phyloP scores from a whole-genome alignment of 1,140 invertebrate genomes.

The Polypedilum vanderplanki region DNA sequence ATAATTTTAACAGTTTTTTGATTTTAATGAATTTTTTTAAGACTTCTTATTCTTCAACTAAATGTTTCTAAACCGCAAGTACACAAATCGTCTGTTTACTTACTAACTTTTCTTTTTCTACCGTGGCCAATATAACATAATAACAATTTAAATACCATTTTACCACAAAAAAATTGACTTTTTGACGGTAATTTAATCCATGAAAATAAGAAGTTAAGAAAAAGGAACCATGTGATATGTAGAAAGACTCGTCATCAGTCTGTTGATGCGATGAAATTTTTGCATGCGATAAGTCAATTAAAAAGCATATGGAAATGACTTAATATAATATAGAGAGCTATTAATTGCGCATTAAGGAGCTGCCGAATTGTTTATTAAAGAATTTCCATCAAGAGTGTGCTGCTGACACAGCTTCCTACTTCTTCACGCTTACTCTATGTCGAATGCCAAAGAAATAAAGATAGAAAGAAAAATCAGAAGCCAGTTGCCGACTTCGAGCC shows the following conservation, averaged over 20 bases:
- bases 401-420: background rate
- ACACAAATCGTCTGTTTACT: too few relatives aligned
- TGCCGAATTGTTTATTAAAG: background rate
- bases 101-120: too few relatives aligned
- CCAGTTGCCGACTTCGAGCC: background rate
- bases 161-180: background rate
- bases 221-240: background rate
- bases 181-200: background rate
- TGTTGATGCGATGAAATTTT: constrained; percentile 19
- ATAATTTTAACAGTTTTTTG: too few relatives aligned
- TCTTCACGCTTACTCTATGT: too few relatives aligned
- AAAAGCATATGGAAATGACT: background rate
- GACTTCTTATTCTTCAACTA: too few relatives aligned
- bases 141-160: background rate
- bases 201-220: background rate
- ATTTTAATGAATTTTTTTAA: too few relatives aligned
- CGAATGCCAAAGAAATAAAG: too few relatives aligned
- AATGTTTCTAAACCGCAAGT: too few relatives aligned
- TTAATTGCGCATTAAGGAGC: constrained; percentile 16
- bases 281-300: constrained; percentile 22
- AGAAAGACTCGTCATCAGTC: background rate
- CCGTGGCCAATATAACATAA: background rate
- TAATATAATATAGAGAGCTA: constrained; percentile 17
- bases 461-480: background rate
- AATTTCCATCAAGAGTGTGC: background rate